Percentiles rank a stretch among this genome's conserved stretches.
These are phyloP conservation scores for Galagoides demidoff DNA, from an alignment of 2,797 vertebrate genomes.

Conservation along the genomic window DNA sequence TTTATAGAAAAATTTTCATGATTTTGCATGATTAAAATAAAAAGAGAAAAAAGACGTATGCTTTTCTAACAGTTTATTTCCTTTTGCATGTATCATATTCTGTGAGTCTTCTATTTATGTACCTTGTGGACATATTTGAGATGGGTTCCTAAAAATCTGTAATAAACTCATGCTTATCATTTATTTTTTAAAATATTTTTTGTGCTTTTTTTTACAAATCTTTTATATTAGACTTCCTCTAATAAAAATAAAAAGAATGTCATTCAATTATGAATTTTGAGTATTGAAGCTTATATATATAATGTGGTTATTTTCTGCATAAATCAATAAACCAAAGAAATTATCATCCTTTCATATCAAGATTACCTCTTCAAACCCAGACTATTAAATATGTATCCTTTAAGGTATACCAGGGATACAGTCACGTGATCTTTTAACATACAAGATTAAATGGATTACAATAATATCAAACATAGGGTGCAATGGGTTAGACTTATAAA, in stretches of 20 bases:
- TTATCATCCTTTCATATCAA: neutral
- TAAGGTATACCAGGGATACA: neutral
- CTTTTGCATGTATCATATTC: slow-evolving; percentile 68
- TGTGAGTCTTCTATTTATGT: slow-evolving; percentile 67
- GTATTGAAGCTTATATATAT: neutral
- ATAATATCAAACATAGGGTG: neutral
- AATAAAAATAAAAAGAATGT: slow-evolving; percentile 40
- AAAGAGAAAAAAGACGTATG: slow-evolving; percentile 67
- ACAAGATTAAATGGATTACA: neutral
- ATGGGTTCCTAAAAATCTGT: neutral
- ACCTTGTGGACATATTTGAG: slow-evolving; percentile 72
- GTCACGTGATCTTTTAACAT: neutral
- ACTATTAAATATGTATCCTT: neutral
- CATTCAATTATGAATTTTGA: neutral
- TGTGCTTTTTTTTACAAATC: neutral
- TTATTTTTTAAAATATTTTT: slow-evolving; percentile 6
- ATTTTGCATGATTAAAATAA: slow-evolving; percentile 84
- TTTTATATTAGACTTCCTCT: neutral
- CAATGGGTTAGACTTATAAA: neutral
- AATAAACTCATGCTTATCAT: slow-evolving; percentile 36
- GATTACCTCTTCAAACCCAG: neutral
- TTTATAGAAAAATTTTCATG: slow-evolving; percentile 85
- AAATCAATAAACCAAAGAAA: slow-evolving; percentile 23
- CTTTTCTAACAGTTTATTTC: slow-evolving; percentile 69
- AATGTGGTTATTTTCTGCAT: neutral